Conservation (phyloP, 2,113 vertebrate genomes). For the Condylura cristata region DNA sequence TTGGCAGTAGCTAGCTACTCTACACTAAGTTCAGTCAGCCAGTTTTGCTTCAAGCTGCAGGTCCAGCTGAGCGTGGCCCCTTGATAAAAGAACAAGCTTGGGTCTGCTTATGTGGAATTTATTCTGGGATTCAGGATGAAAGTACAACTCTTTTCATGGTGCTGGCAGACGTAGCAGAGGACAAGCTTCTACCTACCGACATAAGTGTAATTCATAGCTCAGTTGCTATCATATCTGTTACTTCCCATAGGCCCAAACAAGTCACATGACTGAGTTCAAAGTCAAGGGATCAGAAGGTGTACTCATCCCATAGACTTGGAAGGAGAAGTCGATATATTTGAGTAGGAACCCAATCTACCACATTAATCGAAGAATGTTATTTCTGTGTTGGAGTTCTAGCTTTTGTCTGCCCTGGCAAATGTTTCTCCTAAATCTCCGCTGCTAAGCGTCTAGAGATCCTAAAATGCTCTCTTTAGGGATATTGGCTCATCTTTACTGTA, state of each 20-base stretch:
- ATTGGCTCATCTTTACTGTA: neutral
- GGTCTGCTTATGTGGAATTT: neutral
- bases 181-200: neutral
- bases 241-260: neutral
- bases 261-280: slow-evolving; percentile 19
- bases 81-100: neutral
- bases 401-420: slow-evolving; percentile 11
- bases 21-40: neutral
- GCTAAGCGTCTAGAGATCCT: slow-evolving; percentile 23
- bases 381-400: neutral
- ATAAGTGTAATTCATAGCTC: neutral
- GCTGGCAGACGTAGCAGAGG: neutral
- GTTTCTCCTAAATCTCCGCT: neutral
- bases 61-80: neutral
- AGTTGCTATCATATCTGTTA: neutral
- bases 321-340: neutral
- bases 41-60: slow-evolving; percentile 39
- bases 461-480: neutral
- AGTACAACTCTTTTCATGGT: neutral
- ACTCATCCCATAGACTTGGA: neutral
- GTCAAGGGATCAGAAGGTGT: neutral
- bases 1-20: neutral
- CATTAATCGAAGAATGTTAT: neutral
- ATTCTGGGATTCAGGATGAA: slow-evolving; percentile 18
- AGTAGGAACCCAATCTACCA: slow-evolving; percentile 1